phyloP scores from a whole-genome alignment of 2,797 vertebrate genomes.

The Schizopygopsis pylzovi region DNA sequence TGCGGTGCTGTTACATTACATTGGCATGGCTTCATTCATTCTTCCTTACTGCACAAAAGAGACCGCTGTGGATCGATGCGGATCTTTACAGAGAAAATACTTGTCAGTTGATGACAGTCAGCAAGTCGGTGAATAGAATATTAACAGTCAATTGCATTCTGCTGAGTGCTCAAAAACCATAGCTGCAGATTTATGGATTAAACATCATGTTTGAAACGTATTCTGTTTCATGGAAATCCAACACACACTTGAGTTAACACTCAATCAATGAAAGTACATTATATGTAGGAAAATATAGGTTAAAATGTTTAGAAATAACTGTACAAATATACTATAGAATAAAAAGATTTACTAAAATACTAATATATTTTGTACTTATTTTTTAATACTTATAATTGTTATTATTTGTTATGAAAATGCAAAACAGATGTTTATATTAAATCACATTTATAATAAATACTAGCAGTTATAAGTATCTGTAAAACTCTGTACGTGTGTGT shows the following conservation, averaged over 20 bases:
- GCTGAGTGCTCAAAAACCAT: conserved; percentile 1
- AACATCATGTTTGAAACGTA: neutral
- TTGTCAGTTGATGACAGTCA: conserved; percentile 29
- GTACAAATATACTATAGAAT: too few relatives aligned
- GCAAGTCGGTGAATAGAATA: conserved; percentile 1
- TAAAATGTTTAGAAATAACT: neutral
- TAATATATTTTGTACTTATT: too few relatives aligned
- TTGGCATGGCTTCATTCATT: neutral
- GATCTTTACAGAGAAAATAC: conserved; percentile 43
- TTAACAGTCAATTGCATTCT: neutral
- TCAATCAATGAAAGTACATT: neutral
- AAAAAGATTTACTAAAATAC: too few relatives aligned
- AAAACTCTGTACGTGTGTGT: too few relatives aligned
- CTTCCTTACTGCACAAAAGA: conserved; percentile 5
- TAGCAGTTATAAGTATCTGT: too few relatives aligned
- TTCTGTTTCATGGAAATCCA: neutral
- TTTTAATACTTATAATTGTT: neutral
- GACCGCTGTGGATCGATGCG: conserved; percentile 7
- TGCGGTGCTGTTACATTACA: neutral
- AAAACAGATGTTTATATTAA: neutral
- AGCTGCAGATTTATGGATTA: conserved; percentile 27
- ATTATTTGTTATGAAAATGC: neutral
- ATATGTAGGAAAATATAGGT: neutral
- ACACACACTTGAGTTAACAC: neutral
- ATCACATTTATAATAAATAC: neutral